These are phyloP conservation scores for Gerris buenoi DNA, from an alignment of 1,140 invertebrate species.

Conservation along the genomic window DNA sequence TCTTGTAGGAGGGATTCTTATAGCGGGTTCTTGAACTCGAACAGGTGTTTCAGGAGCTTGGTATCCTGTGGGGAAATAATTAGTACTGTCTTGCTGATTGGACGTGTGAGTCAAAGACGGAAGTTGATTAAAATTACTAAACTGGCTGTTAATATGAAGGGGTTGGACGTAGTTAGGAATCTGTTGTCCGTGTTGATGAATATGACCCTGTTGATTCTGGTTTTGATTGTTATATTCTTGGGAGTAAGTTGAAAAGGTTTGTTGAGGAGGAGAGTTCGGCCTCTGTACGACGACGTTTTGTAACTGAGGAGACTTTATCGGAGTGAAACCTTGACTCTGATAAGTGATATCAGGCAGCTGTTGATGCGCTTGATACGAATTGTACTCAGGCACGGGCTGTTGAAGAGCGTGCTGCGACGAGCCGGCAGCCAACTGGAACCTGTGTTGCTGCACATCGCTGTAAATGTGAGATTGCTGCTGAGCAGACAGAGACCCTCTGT, in stretches of 20 bases:
- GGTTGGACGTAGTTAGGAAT: neutral
- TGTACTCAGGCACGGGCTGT: neutral
- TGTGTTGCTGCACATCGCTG: slow-evolving; percentile 23
- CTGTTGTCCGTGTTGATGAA: neutral
- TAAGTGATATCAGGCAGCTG: neutral
- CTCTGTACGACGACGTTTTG: neutral
- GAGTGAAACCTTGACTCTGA: slow-evolving; percentile 6
- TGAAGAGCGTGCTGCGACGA: neutral
- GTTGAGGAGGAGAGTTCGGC: neutral
- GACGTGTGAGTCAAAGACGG: neutral
- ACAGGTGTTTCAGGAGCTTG: neutral
- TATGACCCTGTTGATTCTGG: neutral
- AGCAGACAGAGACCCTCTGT: slow-evolving; percentile 20
- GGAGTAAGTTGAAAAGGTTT: neutral
- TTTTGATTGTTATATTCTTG: neutral
- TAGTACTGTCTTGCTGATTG: neutral
- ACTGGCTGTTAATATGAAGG: neutral
- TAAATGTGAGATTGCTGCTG: slow-evolving; percentile 24
- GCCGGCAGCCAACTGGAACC: slow-evolving; percentile 13
- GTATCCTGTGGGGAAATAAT: neutral
- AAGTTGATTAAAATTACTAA: neutral
- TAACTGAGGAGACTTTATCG: neutral
- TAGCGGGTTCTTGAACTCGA: neutral
- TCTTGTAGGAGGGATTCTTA: neutral
- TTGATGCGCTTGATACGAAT: neutral